Percentiles rank a stretch among this genome's conserved stretches.
phyloP scores from a whole-genome alignment of 2,797 vertebrate species.

The Tokudaia tokunoshimensis region DNA sequence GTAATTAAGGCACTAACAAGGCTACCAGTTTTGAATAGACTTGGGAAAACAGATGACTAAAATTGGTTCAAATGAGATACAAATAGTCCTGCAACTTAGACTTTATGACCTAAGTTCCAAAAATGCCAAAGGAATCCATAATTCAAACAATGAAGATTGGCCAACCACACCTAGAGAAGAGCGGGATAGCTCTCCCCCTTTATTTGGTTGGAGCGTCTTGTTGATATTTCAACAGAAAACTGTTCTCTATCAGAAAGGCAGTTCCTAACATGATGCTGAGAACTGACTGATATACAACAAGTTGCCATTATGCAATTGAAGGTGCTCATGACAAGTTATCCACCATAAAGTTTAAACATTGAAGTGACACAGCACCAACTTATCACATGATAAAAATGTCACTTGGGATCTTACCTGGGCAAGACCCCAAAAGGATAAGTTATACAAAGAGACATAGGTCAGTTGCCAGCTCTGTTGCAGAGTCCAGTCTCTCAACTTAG shows the following conservation, averaged over 20 bases:
- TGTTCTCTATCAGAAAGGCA: neutral
- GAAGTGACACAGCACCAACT: neutral
- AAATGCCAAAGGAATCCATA: neutral
- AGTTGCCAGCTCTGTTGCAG: neutral
- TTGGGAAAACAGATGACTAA: neutral
- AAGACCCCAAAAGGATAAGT: neutral
- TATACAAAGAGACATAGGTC: neutral
- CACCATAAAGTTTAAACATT: neutral
- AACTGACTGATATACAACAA: neutral
- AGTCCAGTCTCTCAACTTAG: neutral
- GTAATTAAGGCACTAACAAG: neutral
- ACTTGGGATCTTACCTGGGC: neutral
- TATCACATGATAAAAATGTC: neutral
- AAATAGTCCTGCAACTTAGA: neutral
- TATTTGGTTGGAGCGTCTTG: neutral
- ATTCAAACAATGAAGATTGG: neutral
- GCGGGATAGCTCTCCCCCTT: neutral
- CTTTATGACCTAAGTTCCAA: neutral
- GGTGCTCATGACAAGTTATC: neutral
- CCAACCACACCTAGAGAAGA: neutral
- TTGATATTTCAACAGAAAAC: conserved; percentile 26
- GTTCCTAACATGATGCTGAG: neutral
- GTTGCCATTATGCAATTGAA: neutral
- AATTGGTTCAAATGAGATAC: neutral
- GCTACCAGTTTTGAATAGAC: neutral